Evolutionary conservation across 2,113 vertebrate species (phyloP).

Genomic region (Heterotilapia buettikoferi): DNA sequence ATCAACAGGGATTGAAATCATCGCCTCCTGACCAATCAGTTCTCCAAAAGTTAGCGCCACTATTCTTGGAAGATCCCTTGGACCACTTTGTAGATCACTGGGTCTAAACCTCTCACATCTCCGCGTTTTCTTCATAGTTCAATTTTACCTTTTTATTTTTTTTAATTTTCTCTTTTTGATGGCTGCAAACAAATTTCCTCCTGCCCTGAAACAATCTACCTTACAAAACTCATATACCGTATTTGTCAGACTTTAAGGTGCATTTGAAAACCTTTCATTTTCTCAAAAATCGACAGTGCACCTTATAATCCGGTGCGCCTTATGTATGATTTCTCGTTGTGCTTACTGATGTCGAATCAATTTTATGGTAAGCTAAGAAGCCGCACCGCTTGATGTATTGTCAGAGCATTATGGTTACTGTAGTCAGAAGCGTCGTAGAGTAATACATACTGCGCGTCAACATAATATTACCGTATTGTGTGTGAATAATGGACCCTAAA

Average conservation of each 20-base stretch:
- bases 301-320: background rate
- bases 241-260: background rate
- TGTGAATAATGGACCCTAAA: too few species aligned
- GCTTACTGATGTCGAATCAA: background rate
- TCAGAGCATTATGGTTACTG: too few species aligned
- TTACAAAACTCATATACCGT: background rate
- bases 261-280: background rate
- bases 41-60: accelerated
- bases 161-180: background rate
- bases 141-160: background rate
- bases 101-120: background rate
- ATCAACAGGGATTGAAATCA: background rate
- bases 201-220: background rate
- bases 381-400: background rate
- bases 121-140: background rate
- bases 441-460: too few species aligned
- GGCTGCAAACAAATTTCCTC: background rate
- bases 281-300: background rate
- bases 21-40: accelerated
- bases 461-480: too few species aligned
- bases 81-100: background rate
- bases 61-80: background rate
- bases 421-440: too few species aligned
- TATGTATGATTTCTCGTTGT: accelerated
- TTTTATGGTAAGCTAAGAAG: background rate